Evolutionary conservation across 2,797 vertebrate genomes (phyloP).

Genomic region (Hippoglossus hippoglossus): DNA sequence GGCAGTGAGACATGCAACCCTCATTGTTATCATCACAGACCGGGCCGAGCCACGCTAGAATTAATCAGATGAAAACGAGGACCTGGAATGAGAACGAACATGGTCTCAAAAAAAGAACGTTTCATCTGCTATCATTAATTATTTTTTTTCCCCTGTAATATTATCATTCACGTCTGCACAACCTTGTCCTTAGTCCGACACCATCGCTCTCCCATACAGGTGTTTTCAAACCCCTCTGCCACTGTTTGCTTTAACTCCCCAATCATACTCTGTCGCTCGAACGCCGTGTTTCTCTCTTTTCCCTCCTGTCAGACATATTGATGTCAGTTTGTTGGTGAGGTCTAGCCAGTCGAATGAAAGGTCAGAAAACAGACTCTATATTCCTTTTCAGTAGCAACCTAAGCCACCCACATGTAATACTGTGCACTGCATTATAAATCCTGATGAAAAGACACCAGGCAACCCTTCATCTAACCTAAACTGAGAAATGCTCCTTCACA

Average conservation of each 20-base stretch:
- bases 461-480: constrained; percentile 69
- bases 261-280: constrained; percentile 44
- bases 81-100: constrained; percentile 46
- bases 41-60: constrained; percentile 62
- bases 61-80: constrained; percentile 71
- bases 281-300: constrained; percentile 9
- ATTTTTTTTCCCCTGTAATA: not conserved
- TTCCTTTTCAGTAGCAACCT: constrained; percentile 69
- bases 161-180: constrained; percentile 16
- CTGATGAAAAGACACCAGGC: constrained; percentile 68
- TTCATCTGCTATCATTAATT: not conserved
- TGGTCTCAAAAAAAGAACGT: not conserved
- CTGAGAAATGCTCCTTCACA: constrained; percentile 66
- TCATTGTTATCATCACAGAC: constrained; percentile 70
- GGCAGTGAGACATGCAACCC: constrained; percentile 79
- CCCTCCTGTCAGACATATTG: constrained; percentile 62
- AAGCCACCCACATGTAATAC: constrained; percentile 72
- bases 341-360: constrained; percentile 66
- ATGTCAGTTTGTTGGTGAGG: constrained; percentile 60
- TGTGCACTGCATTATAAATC: constrained; percentile 68
- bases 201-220: constrained; percentile 27
- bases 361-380: constrained; percentile 75
- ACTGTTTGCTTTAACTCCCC: constrained; percentile 34
- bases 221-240: constrained; percentile 39
- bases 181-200: constrained; percentile 9